phyloP scores from a whole-genome alignment of 2,888 invertebrate genomes.

The Beris morrisii region DNA sequence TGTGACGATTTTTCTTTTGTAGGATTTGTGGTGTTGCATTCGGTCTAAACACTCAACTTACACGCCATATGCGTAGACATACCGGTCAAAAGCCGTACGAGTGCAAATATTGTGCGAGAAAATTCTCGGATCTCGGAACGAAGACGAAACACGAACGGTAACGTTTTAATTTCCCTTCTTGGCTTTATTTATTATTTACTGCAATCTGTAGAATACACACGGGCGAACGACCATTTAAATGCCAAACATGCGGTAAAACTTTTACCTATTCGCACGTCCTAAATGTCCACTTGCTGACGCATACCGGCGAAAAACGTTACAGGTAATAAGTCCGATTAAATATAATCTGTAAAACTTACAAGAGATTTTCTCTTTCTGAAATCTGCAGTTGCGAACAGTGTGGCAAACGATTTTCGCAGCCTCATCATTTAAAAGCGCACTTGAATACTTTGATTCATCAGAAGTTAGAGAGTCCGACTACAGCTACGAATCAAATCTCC shows the following conservation, averaged over 20 bases:
- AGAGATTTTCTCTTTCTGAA: neutral
- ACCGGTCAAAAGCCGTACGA: slow-evolving; percentile 52
- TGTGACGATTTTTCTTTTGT: slow-evolving; percentile 5
- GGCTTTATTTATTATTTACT: neutral
- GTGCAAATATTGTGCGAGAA: slow-evolving; percentile 51
- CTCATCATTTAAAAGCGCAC: slow-evolving; percentile 54
- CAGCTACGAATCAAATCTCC: no score
- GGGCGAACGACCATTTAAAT: slow-evolving; percentile 52
- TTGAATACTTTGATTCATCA: slow-evolving; percentile 51
- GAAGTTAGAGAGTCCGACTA: slow-evolving; percentile 25
- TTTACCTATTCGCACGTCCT: slow-evolving; percentile 54
- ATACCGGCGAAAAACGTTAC: slow-evolving; percentile 55
- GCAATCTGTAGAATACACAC: slow-evolving; percentile 49
- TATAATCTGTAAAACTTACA: neutral
- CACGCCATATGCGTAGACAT: slow-evolving; percentile 54
- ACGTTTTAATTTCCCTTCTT: neutral
- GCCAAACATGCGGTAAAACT: slow-evolving; percentile 52
- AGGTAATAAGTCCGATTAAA: slow-evolving; percentile 40
- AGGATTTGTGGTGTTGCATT: slow-evolving; percentile 53
- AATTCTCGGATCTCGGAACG: slow-evolving; percentile 53
- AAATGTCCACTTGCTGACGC: slow-evolving; percentile 51
- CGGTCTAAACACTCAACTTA: slow-evolving; percentile 53
- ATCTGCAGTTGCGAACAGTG: slow-evolving; percentile 49
- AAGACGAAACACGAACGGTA: slow-evolving; percentile 55
- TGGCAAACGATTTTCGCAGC: slow-evolving; percentile 50